Evolutionary conservation across 2,113 vertebrate genomes (phyloP).

Genomic region (Nothocercus julius): DNA sequence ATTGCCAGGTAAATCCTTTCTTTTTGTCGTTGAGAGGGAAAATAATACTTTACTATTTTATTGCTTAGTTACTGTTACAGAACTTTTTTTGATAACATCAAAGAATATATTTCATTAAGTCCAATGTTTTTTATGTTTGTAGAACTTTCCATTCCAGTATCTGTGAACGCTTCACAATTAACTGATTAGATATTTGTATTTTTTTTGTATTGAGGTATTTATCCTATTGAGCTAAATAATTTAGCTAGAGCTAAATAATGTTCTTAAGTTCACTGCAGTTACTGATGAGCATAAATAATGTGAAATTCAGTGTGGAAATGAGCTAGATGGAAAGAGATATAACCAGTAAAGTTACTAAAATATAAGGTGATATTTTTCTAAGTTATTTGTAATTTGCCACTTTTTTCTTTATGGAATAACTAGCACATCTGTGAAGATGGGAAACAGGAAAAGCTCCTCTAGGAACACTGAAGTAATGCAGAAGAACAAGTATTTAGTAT

Average conservation of each 20-base stretch:
- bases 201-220: neutral
- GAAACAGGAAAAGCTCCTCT: neutral
- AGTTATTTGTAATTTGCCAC: neutral
- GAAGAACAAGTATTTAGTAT: neutral
- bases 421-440: neutral
- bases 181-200: neutral
- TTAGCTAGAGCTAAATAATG: neutral
- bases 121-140: neutral
- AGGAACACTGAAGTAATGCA: neutral
- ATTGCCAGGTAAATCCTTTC: constrained; percentile 86
- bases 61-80: neutral
- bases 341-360: neutral
- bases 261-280: neutral
- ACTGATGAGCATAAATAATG: neutral
- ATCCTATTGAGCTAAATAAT: neutral
- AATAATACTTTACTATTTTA: neutral
- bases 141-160: neutral
- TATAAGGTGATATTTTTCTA: neutral
- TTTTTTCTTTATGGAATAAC: neutral
- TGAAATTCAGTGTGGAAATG: neutral
- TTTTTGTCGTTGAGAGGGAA: neutral
- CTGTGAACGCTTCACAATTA: neutral
- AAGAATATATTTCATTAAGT: neutral
- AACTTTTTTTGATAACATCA: neutral
- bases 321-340: neutral